Evolutionary conservation across 2,888 invertebrate species (phyloP), one percentile per base, ranked within the genome.

Genomic region (Teinopalpus imperialis): DNA sequence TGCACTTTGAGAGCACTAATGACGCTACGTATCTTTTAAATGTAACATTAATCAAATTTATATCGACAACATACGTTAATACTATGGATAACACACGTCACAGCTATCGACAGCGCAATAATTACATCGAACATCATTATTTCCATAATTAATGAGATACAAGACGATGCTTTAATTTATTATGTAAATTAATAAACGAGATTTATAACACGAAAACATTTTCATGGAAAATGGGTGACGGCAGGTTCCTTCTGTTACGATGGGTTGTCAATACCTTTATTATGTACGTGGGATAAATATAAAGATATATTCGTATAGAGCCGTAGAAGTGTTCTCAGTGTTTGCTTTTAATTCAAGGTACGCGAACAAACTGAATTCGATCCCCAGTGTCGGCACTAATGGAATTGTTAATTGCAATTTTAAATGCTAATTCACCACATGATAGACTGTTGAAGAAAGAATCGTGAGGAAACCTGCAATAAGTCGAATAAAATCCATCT

Each of bases 141-240:
- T 27, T 10, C 21, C 7, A 23, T 41, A 41, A 41, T 41, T 43
- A 43, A 35, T 34, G 27, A 42, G 13, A 21, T 13, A 34, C 13
- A 43, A 21, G 34, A 29, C 20, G 20, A 1, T 7, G 35, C 7
- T n/a, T n/a, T 26, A 21, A 32, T 20, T 13, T 35, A 29, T 29
- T 34, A 26, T 34, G 13, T 27, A 26, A 26, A 34, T 34, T 43
- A 34, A 43, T 43, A 24, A 27, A 16, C 1, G 1, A 12, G 14
- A 35, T 7, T 24, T 14, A 9, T 35, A n/a, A n/a, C n/a, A 16
- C 16, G 16, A 16, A 18, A 14, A 31, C 9, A 32, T 8, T 3
- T 6, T 26, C 14, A 16, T 6, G 24, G 26, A 8, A 30, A 30
- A 16, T 16, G 3, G 8, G 16, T 8, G 16, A 30, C 7, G 14